These are phyloP conservation scores for Parazoanthus darwini DNA, from an alignment of 92 coral and sea anemone species.

Conservation along the genomic window DNA sequence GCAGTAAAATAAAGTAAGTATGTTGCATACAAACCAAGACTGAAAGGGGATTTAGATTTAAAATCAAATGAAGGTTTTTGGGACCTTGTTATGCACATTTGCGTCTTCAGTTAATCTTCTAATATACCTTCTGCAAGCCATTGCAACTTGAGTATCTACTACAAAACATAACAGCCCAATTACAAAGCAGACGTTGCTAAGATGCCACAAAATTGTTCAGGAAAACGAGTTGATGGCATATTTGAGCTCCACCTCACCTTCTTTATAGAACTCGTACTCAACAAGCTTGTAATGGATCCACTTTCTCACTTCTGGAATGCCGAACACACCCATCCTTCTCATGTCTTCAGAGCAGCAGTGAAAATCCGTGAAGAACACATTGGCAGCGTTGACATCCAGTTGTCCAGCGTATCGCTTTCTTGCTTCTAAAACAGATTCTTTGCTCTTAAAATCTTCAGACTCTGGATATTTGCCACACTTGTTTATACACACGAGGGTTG, in stretches of 20 bases:
- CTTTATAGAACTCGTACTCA: not conserved
- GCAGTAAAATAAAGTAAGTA: too few species aligned
- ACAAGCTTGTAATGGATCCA: not conserved
- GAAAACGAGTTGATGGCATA: too few species aligned
- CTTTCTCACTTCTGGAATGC: not conserved
- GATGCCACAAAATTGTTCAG: too few species aligned
- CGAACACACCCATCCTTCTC: not conserved
- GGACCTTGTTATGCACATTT: too few species aligned
- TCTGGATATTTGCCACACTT: not conserved
- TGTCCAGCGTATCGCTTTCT: not conserved
- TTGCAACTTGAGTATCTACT: too few species aligned
- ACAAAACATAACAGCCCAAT: too few species aligned
- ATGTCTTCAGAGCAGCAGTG: not conserved
- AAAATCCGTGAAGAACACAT: constrained; percentile 2
- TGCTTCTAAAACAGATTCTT: not conserved
- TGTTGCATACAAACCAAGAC: too few species aligned
- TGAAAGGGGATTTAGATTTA: too few species aligned
- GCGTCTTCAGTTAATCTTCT: too few species aligned
- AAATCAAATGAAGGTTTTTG: too few species aligned
- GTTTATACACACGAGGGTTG: constrained; percentile 8
- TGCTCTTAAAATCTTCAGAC: not conserved
- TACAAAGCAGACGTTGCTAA: too few species aligned
- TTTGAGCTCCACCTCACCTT: not conserved
- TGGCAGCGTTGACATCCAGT: not conserved
- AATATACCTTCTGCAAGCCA: too few species aligned